Evolutionary conservation across 1,140 invertebrate genomes (phyloP).

Genomic region (Globodera ellingtonae): DNA sequence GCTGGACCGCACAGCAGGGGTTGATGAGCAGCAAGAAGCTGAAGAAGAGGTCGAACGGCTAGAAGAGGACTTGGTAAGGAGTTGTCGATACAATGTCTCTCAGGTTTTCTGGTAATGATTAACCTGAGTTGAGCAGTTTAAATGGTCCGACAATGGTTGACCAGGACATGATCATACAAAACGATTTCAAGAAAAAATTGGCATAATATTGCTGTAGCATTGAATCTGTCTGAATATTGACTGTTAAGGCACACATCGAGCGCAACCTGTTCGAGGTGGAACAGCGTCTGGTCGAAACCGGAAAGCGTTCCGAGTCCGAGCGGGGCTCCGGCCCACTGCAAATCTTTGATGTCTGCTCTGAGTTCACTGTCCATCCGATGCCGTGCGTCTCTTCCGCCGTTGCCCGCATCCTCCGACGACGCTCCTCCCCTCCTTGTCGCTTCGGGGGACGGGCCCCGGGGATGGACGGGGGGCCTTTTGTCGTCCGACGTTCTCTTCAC

Average conservation of each 20-base stretch:
- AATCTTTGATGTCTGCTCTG: conserved; percentile 21
- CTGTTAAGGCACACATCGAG: conserved; percentile 44
- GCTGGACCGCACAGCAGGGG: not conserved
- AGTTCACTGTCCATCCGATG: not conserved
- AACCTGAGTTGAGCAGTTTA: too few species aligned
- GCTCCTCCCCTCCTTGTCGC: conserved; percentile 21
- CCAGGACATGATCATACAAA: too few species aligned
- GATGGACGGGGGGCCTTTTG: not conserved
- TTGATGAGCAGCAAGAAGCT: conserved; percentile 18
- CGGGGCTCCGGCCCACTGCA: not conserved
- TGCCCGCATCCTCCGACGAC: not conserved
- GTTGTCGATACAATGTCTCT: too few species aligned
- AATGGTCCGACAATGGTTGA: too few species aligned
- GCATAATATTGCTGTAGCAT: too few species aligned
- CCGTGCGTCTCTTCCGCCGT: not conserved
- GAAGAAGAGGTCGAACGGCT: not conserved
- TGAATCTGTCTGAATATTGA: not conserved
- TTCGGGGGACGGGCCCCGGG: not conserved
- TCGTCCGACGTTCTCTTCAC: not conserved
- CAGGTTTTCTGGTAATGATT: too few species aligned
- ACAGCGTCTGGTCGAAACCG: conserved; percentile 46
- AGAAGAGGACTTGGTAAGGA: conserved; percentile 5
- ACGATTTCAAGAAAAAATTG: too few species aligned
- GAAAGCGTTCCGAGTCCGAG: conserved; percentile 15
- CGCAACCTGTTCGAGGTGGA: conserved; percentile 50